These are phyloP conservation scores for Drosophila fungiperda DNA, from an alignment of 2,888 invertebrate genomes.

Conservation along the genomic window DNA sequence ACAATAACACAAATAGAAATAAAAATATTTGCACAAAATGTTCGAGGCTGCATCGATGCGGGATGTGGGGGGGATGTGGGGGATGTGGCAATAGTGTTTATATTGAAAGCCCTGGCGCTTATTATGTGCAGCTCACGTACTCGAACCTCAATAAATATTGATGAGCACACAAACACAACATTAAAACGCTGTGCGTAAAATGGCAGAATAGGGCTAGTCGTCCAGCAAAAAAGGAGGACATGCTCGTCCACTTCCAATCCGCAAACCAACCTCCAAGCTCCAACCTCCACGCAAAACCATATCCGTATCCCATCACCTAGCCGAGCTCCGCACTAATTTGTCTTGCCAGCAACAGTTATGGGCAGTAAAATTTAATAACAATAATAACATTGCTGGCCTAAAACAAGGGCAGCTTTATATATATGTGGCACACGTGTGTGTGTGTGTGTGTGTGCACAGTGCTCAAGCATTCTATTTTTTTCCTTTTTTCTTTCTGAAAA, in stretches of 20 bases:
- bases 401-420: conserved; percentile 62
- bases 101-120: conserved; percentile 32
- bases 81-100: background rate
- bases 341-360: conserved; percentile 75
- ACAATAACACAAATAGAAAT: conserved; percentile 44
- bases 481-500: conserved; percentile 42
- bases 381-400: conserved; percentile 70
- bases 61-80: background rate
- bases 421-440: conserved; percentile 49
- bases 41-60: background rate
- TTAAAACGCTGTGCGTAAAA: conserved; percentile 73
- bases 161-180: conserved; percentile 79
- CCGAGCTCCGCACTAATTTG: conserved; percentile 54
- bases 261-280: background rate
- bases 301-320: background rate
- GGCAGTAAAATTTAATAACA: conserved; percentile 80
- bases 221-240: conserved; percentile 13
- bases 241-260: conserved; percentile 2
- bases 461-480: background rate
- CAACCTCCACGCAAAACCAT: background rate
- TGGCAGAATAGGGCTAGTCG: conserved; percentile 29
- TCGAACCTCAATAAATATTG: conserved; percentile 80
- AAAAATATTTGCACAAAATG: conserved; percentile 51
- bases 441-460: conserved; percentile 13
- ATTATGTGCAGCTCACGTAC: conserved; percentile 76